Evolutionary conservation across 2,888 invertebrate genomes (phyloP).

Genomic region (Acleris emargana): DNA sequence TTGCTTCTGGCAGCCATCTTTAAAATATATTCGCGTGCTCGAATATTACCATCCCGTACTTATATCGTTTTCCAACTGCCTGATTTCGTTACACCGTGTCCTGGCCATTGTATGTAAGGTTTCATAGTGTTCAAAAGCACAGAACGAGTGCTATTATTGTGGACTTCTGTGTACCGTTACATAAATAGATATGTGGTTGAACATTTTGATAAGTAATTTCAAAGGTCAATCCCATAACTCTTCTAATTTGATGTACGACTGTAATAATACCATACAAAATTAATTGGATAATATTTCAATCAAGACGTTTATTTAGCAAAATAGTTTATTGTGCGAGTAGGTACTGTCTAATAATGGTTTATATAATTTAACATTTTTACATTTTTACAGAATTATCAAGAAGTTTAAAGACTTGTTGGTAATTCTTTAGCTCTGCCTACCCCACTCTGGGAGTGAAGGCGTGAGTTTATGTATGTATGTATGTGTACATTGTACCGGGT

Average conservation of each 20-base stretch:
- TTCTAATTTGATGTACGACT: constrained; percentile 36
- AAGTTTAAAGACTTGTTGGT: no score
- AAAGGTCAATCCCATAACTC: constrained; percentile 36
- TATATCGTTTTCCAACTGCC: background rate
- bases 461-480: no score
- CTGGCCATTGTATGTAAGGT: background rate
- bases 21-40: constrained; percentile 36
- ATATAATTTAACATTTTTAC: constrained; percentile 42
- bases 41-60: constrained; percentile 26
- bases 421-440: no score
- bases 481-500: no score
- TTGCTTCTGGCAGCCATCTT: constrained; percentile 54
- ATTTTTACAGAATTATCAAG: no score
- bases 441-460: no score
- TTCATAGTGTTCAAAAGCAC: background rate
- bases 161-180: constrained; percentile 6
- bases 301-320: constrained; percentile 15
- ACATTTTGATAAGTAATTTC: constrained; percentile 34
- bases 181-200: constrained; percentile 11
- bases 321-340: constrained; percentile 17
- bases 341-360: background rate
- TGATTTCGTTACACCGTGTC: background rate
- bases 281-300: constrained; percentile 38
- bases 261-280: constrained; percentile 31
- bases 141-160: background rate